Evolutionary conservation across 2,888 invertebrate genomes (phyloP).

Genomic region (Merodon equestris): DNA sequence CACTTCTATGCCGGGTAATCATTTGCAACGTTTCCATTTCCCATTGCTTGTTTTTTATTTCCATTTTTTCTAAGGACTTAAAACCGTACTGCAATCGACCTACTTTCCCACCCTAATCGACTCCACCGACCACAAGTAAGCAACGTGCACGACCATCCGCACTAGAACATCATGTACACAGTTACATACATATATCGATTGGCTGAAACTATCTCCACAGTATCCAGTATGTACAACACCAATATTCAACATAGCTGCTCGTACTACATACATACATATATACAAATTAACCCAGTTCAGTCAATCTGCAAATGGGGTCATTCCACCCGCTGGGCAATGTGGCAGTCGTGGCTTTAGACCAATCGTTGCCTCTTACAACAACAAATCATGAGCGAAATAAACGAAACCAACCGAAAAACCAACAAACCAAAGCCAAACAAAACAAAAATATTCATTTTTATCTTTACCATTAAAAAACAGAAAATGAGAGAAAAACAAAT

Average conservation of each 20-base stretch:
- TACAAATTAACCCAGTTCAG: constrained; percentile 64
- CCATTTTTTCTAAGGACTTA: constrained; percentile 1
- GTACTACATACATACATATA: no score
- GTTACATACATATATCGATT: constrained; percentile 42
- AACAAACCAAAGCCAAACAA: constrained; percentile 32
- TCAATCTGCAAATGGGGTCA: constrained; percentile 58
- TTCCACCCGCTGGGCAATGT: constrained; percentile 66
- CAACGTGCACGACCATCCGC: not conserved
- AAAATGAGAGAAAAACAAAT: not conserved
- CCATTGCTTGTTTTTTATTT: no score
- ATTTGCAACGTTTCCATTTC: no score
- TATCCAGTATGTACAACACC: constrained; percentile 26
- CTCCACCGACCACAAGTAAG: no score
- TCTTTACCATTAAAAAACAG: constrained; percentile 50
- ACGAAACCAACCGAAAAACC: no score
- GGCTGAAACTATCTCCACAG: constrained; percentile 42
- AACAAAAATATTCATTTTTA: constrained; percentile 65
- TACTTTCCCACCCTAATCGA: constrained; percentile 35
- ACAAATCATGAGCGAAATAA: constrained; percentile 6
- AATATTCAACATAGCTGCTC: not conserved
- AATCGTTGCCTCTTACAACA: constrained; percentile 22
- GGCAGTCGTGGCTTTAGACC: constrained; percentile 38
- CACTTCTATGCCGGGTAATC: no score
- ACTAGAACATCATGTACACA: constrained; percentile 36
- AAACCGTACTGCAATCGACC: constrained; percentile 32